Percentiles rank a stretch among this genome's conserved stretches.
phyloP scores from a whole-genome alignment of 2,888 invertebrate species.

The Chironomus riparius region DNA sequence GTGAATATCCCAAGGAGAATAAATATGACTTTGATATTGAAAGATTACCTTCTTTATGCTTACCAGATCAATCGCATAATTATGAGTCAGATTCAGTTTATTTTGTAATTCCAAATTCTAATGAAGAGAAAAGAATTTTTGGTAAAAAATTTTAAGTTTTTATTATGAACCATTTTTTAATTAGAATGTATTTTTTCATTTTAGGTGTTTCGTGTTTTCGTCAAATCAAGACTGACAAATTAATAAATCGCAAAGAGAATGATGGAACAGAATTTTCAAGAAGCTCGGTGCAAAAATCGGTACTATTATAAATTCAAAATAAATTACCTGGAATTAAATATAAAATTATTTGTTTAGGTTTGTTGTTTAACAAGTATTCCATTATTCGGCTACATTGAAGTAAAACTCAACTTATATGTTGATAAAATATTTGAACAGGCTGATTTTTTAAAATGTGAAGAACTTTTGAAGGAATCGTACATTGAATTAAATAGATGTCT shows the following conservation, averaged over 20 bases:
- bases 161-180: not conserved
- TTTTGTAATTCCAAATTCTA: not conserved
- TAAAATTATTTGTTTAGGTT: not conserved
- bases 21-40: not conserved
- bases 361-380: constrained; percentile 2
- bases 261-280: constrained; percentile 16
- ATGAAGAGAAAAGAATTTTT: not conserved
- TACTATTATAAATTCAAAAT: not conserved
- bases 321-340: not conserved
- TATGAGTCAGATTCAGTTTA: not conserved
- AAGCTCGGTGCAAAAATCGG: constrained; percentile 12
- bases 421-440: constrained; percentile 15
- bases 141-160: not conserved
- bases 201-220: constrained; percentile 15
- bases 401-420: not conserved
- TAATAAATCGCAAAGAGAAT: constrained; percentile 2
- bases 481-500: constrained; percentile 15
- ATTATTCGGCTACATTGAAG: constrained; percentile 19
- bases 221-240: not conserved
- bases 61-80: constrained; percentile 16
- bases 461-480: not conserved
- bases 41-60: not conserved
- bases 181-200: not conserved
- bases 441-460: not conserved
- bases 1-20: not conserved